Evolutionary conservation across 2,113 vertebrate species (phyloP).

Genomic region (Trematomus loennbergii): DNA sequence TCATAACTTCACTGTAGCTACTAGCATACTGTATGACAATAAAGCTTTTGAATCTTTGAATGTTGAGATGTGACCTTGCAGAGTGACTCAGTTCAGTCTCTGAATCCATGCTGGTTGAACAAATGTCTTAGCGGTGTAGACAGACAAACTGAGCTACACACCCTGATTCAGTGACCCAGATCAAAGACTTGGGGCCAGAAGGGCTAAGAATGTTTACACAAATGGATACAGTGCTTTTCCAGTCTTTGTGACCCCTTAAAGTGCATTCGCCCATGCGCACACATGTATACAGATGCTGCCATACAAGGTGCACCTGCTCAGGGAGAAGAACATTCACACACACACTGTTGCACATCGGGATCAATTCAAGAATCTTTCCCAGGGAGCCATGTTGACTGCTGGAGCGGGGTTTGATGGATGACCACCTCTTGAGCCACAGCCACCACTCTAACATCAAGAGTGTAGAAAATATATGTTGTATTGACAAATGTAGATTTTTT

Average conservation of each 20-base stretch:
- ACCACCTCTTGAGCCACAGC: too few species aligned
- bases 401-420: too few species aligned
- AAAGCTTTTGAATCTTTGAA: too few species aligned
- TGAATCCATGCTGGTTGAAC: conserved; percentile 53
- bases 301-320: too few species aligned
- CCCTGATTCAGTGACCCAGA: conserved; percentile 55
- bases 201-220: conserved; percentile 10
- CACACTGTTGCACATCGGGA: too few species aligned
- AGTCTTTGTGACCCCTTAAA: too few species aligned
- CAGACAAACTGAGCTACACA: conserved; percentile 46
- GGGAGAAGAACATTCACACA: too few species aligned
- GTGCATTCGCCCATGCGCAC: too few species aligned
- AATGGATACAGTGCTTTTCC: not conserved
- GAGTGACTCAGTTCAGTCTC: conserved; percentile 12
- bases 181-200: conserved; percentile 56
- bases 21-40: not conserved
- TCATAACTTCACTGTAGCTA: too few species aligned
- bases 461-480: not conserved
- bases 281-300: too few species aligned
- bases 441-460: not conserved
- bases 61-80: conserved; percentile 21
- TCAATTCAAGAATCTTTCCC: too few species aligned
- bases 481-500: not conserved
- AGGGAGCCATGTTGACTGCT: too few species aligned
- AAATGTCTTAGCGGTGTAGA: conserved; percentile 43